These are phyloP conservation scores for Ichneumoninae sp. DNA, from an alignment of 2,888 invertebrate species.

Conservation along the genomic window DNA sequence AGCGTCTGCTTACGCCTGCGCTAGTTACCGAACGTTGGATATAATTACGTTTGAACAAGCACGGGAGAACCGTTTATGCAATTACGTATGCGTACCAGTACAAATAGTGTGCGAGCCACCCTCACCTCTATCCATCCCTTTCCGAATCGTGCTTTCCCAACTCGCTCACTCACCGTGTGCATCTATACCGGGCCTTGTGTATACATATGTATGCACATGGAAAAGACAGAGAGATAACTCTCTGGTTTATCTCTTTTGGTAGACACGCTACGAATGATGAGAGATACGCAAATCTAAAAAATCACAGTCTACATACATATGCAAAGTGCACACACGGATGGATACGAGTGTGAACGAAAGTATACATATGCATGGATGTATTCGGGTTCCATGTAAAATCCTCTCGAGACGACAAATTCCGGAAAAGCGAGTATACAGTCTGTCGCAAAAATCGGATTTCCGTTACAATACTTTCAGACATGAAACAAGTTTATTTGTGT, in stretches of 20 bases:
- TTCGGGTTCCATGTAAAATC: slow-evolving; percentile 10
- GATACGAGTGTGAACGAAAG: not conserved
- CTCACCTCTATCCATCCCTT: slow-evolving; percentile 32
- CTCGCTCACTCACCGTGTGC: slow-evolving; percentile 11
- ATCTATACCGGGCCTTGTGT: not conserved
- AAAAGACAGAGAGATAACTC: slow-evolving; percentile 12
- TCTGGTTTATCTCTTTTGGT: slow-evolving; percentile 14
- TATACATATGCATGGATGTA: slow-evolving; percentile 15
- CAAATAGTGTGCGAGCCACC: slow-evolving; percentile 60
- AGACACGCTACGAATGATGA: slow-evolving; percentile 8
- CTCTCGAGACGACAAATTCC: slow-evolving; percentile 10
- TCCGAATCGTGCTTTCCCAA: not conserved
- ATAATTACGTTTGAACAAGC: slow-evolving; percentile 69
- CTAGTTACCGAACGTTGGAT: slow-evolving; percentile 66
- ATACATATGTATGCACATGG: not conserved
- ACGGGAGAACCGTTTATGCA: slow-evolving; percentile 66
- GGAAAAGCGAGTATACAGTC: not conserved
- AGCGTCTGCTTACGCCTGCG: slow-evolving; percentile 63
- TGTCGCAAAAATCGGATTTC: not conserved
- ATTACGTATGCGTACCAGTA: slow-evolving; percentile 67
- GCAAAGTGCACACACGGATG: slow-evolving; percentile 7
- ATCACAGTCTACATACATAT: slow-evolving; percentile 7
- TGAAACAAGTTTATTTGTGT: not conserved
- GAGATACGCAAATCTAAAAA: slow-evolving; percentile 22
- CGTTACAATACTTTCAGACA: not conserved